Evolutionary conservation across 64 coral and sea anemone species (phyloP), one percentile per base, ranked within the genome.

Genomic region (Catalaphyllia jardinei): DNA sequence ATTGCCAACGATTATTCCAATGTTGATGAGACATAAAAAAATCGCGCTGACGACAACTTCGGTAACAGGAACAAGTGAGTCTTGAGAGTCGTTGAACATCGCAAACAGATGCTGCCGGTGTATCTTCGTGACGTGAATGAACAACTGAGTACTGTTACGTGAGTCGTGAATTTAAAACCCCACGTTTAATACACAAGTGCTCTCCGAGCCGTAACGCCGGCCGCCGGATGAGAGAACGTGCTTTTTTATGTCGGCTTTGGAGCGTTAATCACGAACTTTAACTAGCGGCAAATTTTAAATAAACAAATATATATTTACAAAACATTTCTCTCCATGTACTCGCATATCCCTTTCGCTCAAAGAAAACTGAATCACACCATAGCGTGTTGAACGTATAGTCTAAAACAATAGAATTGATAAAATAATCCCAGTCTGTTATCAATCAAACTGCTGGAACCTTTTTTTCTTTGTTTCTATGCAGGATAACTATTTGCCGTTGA

Each of bases 1-100:
- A 78, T 88, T 88, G 4, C 87, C 87, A 22, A 67, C 35, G 55
- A 78, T 88, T n/a, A 78, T 88, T 49, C 55, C 87, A 65, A 62
- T 51, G 62, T 67, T 78, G 52, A 88, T 57, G 19, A 88, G 38
- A 72, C 59, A 76, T 10, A 88, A 30, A 12, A 88, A 88, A 38
- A 62, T 17, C 18, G 39, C 87, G 13, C 87, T 88, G 8, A 78
- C 1, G 11, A 33, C 60, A 10, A 67, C 87, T 64, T 88, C 87
- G 22, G 73, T 29, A 17, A 39, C n/a, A 24, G 73, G 19, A 15
- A 78, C 50, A 13, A 88, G 29, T 52, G 55, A 64, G 60, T 64
- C 74, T 78, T 78, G n/a, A 4, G 76, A 78, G 57, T 25, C 33
- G 57, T 52, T 78, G 19, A 46, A 31, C 87, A 77, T 78, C n/a